Evolutionary conservation across 2,113 vertebrate genomes (phyloP), one percentile per base, ranked within the genome.

Genomic region (Pluvianellus socialis): DNA sequence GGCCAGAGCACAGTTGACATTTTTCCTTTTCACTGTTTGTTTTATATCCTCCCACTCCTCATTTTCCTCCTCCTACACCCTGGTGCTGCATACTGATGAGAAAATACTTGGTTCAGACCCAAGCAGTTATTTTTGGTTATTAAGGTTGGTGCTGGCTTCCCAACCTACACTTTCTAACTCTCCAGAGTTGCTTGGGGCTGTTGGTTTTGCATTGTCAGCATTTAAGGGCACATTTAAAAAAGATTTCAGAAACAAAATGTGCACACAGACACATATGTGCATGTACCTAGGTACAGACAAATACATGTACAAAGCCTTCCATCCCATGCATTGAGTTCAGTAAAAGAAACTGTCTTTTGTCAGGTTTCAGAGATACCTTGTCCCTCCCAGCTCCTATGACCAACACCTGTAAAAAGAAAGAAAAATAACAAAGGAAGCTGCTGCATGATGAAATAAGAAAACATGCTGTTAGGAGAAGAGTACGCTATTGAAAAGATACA

Each of bases 1-100:
- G 86, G 79, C 52, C 75, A 61, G 73, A 79, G 40, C 40, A 49
- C 73, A 87, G 83, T 2, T 81, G 86, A 94, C 68, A 68, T 94
- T 91, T 93, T 95, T 90, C 27, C 45, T 79, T 94, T 93, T 92
- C 82, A 20, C 73, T 94, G 76, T 92, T 96, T 93, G 91, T 92
- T 97, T 96, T 95, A 96, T 92, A 81, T 94, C 91, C 73, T 95
- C 91, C 94, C 67, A 94, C 86, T 87, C 86, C 89, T 95, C 83
- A 55, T 97, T 94, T 94, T 92, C 86, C 73, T 96, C 9, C 7
- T 94, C 83, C 92, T 91, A 92, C 88, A 82, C n/a, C 17, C 38
- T 85, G 65, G 88, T 94, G 80, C 56, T 82, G 73, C 88, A 89
- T 94, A 79, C 45, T 92, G 86, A 91, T 94, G 91, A 95, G 91